Evolutionary conservation across 53 echinoderm and acorn worm genomes (phyloP).

Genomic region (Patiria pectinifera): DNA sequence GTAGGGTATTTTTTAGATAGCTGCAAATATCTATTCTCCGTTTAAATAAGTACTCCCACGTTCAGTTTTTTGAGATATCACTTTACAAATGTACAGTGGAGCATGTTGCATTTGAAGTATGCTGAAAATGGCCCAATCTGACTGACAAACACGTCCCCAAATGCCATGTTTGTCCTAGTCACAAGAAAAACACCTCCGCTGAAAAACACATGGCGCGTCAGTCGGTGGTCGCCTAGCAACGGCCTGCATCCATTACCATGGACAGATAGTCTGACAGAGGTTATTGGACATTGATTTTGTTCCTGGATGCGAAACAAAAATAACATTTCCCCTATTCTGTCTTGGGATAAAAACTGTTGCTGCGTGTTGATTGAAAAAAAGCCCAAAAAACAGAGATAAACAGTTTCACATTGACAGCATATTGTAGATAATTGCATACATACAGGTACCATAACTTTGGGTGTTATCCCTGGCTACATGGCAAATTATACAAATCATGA

Average conservation of each 20-base stretch:
- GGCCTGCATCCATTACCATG: background rate
- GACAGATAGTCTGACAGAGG: background rate
- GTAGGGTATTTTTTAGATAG: too few relatives aligned
- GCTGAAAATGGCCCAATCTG: background rate
- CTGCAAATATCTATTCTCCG: too few relatives aligned
- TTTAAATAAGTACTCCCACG: background rate
- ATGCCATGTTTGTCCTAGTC: slow-evolving; percentile 13
- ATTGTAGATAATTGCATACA: too few relatives aligned
- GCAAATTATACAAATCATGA: too few relatives aligned
- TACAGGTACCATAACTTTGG: too few relatives aligned
- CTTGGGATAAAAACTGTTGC: background rate
- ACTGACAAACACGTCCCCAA: background rate
- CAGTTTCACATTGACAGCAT: too few relatives aligned
- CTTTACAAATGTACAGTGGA: background rate
- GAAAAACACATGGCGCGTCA: slow-evolving; percentile 2
- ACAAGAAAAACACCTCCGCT: background rate
- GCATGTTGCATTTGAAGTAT: background rate
- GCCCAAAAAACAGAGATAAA: background rate
- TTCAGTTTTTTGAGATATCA: background rate
- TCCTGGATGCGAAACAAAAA: background rate
- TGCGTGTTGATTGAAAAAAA: background rate
- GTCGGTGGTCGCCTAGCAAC: slow-evolving; percentile 29
- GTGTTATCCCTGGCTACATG: too few relatives aligned
- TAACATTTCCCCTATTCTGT: background rate
- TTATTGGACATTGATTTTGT: background rate